Evolutionary conservation across 2,797 vertebrate species (phyloP), one percentile per base, ranked within the genome.

Genomic region (Botia almorhae): DNA sequence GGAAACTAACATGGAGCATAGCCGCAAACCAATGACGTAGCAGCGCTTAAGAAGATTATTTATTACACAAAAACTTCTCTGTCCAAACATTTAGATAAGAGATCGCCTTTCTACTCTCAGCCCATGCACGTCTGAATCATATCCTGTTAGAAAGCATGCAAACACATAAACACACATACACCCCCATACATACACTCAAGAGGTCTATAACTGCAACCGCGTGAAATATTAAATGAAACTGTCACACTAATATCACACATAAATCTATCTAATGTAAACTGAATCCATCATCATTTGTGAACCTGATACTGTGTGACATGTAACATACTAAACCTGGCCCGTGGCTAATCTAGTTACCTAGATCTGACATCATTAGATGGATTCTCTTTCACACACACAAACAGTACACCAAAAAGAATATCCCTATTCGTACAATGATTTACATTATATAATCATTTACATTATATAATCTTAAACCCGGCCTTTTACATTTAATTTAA

Each of bases 51-150:
- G 87, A 70, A 86, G 88, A 89, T 91, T 93, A 95, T 95, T 94
- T 95, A 93, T 89, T 90, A 90, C 88, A 89, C 51, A 92, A 91
- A 93, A 91, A 93, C 85, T 69, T 92, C 93, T 93, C 88, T 93
- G 90, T 92, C 91, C 91, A 95, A 95, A 96, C 91, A 93, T 94
- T 95, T 95, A 91, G 93, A 95, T 92, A 93, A 93, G 92, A 93
- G 89, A 91, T 88, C 91, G 84, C 93, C 90, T 88, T 82, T 89
- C 78, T 81, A 70, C 69, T 65, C 70, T 53, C 65, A 61, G 29
- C 69, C 82, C 68, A 80, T 63, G 91, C 69, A 88, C 88, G 92
- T 89, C 85, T 96, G 94, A 96, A 94, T 95, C 94, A 96, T 92
- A 94, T 96, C 93, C 95, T 93, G 91, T 94, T 93, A 96, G 89